Evolutionary conservation across 2,113 vertebrate species (phyloP).

Genomic region (Pitta sordida): DNA sequence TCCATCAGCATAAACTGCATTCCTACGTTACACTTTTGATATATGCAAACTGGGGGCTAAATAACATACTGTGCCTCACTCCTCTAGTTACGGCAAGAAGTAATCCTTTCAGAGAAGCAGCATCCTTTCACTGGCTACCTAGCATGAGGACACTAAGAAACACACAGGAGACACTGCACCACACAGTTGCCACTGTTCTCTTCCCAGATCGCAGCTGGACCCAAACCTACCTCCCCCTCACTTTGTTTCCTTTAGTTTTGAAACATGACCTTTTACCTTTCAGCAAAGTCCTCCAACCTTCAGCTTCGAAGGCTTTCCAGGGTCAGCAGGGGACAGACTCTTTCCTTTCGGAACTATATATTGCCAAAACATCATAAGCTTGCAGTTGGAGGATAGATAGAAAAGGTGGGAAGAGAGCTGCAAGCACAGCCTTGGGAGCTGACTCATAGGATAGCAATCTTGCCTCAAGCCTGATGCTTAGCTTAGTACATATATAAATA

Average conservation of each 20-base stretch:
- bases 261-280: background rate
- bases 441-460: background rate
- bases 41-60: background rate
- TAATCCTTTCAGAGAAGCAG: background rate
- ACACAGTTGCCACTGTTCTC: fast-evolving
- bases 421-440: background rate
- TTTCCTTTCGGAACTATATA: background rate
- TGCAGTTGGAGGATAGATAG: background rate
- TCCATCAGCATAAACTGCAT: background rate
- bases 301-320: background rate
- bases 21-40: background rate
- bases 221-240: too few species aligned
- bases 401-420: background rate
- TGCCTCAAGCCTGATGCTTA: background rate
- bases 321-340: background rate
- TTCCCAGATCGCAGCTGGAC: background rate
- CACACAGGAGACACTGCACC: background rate
- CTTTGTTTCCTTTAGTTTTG: fast-evolving
- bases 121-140: background rate
- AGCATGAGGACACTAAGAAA: fast-evolving
- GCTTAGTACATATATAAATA: background rate
- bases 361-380: background rate
- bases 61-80: background rate
- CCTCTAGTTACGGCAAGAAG: background rate
- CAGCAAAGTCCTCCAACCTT: background rate